These are phyloP conservation scores for Luperina testacea DNA, from an alignment of 2,888 invertebrate genomes.

Conservation along the genomic window DNA sequence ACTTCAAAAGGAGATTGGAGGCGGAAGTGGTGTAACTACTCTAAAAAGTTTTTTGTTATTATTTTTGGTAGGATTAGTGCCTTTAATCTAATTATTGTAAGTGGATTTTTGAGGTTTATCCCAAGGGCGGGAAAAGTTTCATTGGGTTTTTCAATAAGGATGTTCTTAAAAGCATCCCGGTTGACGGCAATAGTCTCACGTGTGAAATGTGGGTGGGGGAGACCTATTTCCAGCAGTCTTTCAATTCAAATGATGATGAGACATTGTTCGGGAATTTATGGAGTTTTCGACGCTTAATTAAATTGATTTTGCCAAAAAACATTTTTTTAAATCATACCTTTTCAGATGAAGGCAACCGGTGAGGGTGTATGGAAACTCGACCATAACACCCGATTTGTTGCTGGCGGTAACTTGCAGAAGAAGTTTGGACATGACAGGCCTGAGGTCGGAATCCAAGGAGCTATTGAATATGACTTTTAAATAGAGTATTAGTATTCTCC, in stretches of 20 bases:
- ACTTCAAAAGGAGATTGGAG: slow-evolving; percentile 75
- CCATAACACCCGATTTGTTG: slow-evolving; percentile 72
- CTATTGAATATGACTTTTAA: slow-evolving; percentile 67
- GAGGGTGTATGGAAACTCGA: slow-evolving; percentile 75
- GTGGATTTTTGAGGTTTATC: background rate
- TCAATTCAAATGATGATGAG: background rate
- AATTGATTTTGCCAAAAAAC: too few species aligned
- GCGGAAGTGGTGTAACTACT: slow-evolving; percentile 76
- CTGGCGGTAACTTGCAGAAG: slow-evolving; percentile 71
- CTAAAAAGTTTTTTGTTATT: background rate
- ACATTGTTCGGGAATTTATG: background rate
- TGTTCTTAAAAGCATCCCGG: too few species aligned
- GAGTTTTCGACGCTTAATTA: background rate
- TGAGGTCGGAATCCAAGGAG: slow-evolving; percentile 70
- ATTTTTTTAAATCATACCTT: background rate
- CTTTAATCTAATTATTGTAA: background rate
- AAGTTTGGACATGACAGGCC: slow-evolving; percentile 70
- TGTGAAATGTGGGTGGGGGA: background rate
- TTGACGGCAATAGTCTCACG: background rate
- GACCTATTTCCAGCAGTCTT: too few species aligned
- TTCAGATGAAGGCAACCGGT: slow-evolving; percentile 70
- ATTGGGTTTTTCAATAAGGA: background rate
- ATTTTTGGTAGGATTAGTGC: too few species aligned
- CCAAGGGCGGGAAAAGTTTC: background rate
- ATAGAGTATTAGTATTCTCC: background rate